Conservation (phyloP, 2,797 vertebrate genomes). For the Phoebastria nigripes region DNA sequence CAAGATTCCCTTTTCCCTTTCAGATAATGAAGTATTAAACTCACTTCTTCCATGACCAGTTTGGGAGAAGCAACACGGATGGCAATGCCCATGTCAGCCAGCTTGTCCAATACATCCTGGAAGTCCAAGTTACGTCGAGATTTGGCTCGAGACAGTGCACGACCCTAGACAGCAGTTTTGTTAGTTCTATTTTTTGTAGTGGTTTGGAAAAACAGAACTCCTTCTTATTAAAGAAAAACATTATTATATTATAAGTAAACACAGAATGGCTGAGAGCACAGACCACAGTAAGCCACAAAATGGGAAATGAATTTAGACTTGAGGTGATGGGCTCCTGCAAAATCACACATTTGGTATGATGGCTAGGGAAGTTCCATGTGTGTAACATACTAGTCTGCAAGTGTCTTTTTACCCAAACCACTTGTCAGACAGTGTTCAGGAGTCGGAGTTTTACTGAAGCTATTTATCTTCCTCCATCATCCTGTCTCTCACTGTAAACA, state of each 20-base stretch:
- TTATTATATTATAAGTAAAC: background rate
- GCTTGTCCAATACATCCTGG: slow-evolving; percentile 96
- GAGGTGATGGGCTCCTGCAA: background rate
- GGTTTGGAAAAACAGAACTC: background rate
- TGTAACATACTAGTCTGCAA: background rate
- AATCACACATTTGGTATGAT: background rate
- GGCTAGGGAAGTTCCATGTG: background rate
- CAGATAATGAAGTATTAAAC: background rate
- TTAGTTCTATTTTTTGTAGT: background rate
- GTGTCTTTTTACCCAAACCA: background rate
- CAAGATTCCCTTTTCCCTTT: background rate
- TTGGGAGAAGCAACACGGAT: slow-evolving; percentile 97
- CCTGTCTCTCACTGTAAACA: background rate
- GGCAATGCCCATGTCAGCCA: slow-evolving; percentile 95
- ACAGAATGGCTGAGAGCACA: background rate
- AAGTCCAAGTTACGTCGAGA: slow-evolving; percentile 97
- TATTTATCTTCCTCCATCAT: background rate
- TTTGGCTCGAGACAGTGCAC: slow-evolving; percentile 93
- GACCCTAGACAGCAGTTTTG: slow-evolving; percentile 78
- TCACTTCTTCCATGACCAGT: slow-evolving; percentile 98
- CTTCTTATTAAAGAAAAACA: background rate
- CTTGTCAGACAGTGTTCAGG: background rate
- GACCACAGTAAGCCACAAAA: background rate
- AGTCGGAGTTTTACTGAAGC: background rate
- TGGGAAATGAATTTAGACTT: background rate